Evolutionary conservation across 2,888 invertebrate genomes (phyloP).

Genomic region (Phortica okadai): DNA sequence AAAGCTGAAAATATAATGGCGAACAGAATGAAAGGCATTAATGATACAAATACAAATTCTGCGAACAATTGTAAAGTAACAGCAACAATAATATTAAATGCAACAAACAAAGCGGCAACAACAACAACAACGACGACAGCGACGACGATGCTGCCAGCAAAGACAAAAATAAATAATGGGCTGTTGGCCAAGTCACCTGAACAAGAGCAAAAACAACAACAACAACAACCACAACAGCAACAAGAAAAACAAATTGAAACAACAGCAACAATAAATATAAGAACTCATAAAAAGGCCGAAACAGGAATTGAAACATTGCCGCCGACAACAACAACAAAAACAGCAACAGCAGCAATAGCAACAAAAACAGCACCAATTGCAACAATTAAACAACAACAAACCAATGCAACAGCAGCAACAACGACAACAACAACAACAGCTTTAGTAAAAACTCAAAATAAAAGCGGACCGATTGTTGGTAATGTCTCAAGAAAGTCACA

Average conservation of each 20-base stretch:
- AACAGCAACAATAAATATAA: constrained; percentile 57
- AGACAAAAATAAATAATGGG: constrained; percentile 75
- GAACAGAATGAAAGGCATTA: constrained; percentile 18
- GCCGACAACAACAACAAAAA: constrained; percentile 48
- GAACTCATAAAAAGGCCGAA: constrained; percentile 56
- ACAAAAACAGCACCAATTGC: constrained; percentile 45
- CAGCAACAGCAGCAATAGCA: constrained; percentile 44
- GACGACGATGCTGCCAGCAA: constrained; percentile 55
- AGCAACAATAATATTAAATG: constrained; percentile 23
- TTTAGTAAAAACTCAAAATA: constrained; percentile 44
- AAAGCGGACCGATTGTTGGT: constrained; percentile 24
- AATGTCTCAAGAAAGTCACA: constrained; percentile 48
- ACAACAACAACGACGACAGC: constrained; percentile 31
- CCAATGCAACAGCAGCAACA: constrained; percentile 42
- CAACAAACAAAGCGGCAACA: constrained; percentile 35
- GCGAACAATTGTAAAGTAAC: constrained; percentile 6
- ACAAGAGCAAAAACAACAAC: constrained; percentile 53
- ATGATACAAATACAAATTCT: neutral
- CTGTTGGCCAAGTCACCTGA: constrained; percentile 76
- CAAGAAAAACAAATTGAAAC: constrained; percentile 48
- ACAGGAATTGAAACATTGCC: constrained; percentile 48
- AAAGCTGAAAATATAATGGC: neutral
- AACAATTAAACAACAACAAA: constrained; percentile 46
- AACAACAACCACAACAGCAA: constrained; percentile 53
- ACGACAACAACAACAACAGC: constrained; percentile 46